Percentiles rank a stretch among this genome's conserved stretches.
These are phyloP conservation scores for Ambastaia sidthimunki DNA, from an alignment of 2,797 vertebrate species.

Conservation along the genomic window DNA sequence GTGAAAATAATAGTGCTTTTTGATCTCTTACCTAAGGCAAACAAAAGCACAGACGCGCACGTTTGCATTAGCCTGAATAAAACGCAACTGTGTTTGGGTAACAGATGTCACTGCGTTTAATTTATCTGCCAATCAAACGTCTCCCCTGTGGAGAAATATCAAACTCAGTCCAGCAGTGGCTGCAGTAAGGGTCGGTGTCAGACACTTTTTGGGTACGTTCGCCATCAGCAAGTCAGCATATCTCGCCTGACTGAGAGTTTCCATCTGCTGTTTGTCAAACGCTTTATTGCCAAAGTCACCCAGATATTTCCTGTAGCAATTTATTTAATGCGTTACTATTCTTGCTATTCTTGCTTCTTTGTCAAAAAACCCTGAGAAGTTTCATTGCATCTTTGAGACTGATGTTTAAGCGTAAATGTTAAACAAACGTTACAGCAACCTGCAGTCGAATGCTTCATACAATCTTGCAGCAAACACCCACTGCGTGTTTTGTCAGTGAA, in stretches of 20 bases:
- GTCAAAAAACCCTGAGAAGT: slow-evolving; percentile 14
- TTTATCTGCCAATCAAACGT: slow-evolving; percentile 51
- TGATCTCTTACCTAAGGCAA: slow-evolving; percentile 32
- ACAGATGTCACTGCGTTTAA: slow-evolving; percentile 46
- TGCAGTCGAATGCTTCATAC: slow-evolving; percentile 24
- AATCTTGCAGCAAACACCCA: neutral
- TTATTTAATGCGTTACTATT: slow-evolving; percentile 27
- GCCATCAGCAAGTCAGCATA: slow-evolving; percentile 9
- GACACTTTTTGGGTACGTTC: neutral
- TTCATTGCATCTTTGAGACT: slow-evolving; percentile 20
- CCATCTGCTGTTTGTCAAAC: slow-evolving; percentile 26
- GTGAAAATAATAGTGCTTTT: neutral
- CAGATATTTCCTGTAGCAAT: slow-evolving; percentile 27
- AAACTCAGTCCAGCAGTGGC: slow-evolving; percentile 20
- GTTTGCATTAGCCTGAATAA: slow-evolving; percentile 36
- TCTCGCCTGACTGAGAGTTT: neutral
- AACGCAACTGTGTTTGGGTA: slow-evolving; percentile 37
- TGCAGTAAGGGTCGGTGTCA: slow-evolving; percentile 27
- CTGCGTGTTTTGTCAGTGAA: slow-evolving; percentile 4
- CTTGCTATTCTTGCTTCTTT: neutral
- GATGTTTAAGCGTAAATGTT: slow-evolving; percentile 27
- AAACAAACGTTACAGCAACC: neutral
- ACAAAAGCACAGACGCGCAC: neutral
- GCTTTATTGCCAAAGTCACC: neutral
- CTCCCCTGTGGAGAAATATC: slow-evolving; percentile 33